Evolutionary conservation across 2,888 invertebrate species (phyloP), one percentile per base, ranked within the genome.

Genomic region (Proisotoma minuta): DNA sequence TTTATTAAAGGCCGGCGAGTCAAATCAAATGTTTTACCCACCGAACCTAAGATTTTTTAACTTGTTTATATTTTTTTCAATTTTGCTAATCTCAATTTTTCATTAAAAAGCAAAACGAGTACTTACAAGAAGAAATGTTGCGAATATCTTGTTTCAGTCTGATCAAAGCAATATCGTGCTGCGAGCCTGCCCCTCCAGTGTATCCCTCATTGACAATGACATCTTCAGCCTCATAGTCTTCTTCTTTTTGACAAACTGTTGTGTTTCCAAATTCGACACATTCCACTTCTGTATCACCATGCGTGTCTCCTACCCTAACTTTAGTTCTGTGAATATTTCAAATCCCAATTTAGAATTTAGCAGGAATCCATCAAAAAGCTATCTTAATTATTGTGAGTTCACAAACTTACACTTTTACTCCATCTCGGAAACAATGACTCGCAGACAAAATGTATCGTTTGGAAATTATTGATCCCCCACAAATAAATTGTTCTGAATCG

Each of bases 101-200:
- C 24, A 22, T 23, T 20, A 20, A 49, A n/a, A n/a, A 49, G 12
- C 24, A 34, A 23, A 18, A 61, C 26, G 47, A 64, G 43, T 47
- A 59, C 72, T 69, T 63, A 72, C 72, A 63, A 47, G 70, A 69
- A 57, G 82, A 83, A 73, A 80, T 84, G 2, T 74, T 66, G 0
- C 54, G 27, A 23, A 85, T 84, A 28, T 81, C 77, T 1, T 76
- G 75, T 0, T 78, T 73, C 15, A 90, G 78, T 58, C 89, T 81
- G 34, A 90, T 74, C 15, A 90, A 77, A 0, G 87, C 89, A 47
- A 90, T 87, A 75, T 90, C 90, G 74, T 88, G 79, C 26, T 80
- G 78, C 72, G 87, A 86, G 74, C 85, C 82, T 0, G 87, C 83
- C 3, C 15, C 12, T 29, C 62, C 63, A 51, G 79, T 75, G 74